phyloP scores from a whole-genome alignment of 2,888 invertebrate species.

The Eilema sororculum region DNA sequence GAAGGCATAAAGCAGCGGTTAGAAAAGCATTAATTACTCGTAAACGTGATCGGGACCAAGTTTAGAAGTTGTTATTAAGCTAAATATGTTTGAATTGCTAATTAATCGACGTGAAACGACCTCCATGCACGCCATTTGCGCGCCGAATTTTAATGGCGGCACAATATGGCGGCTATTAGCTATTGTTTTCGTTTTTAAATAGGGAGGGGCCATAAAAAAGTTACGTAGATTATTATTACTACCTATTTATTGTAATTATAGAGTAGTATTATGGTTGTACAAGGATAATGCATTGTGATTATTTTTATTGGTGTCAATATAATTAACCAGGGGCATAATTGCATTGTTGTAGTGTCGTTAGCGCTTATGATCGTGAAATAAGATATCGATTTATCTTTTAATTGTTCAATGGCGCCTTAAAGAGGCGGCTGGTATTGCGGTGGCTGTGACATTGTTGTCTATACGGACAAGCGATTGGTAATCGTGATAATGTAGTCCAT shows the following conservation, averaged over 20 bases:
- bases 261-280: slow-evolving; percentile 23
- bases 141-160: slow-evolving; percentile 47
- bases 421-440: slow-evolving; percentile 1
- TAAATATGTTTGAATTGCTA: slow-evolving; percentile 83
- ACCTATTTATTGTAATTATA: slow-evolving; percentile 34
- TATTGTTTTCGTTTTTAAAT: slow-evolving; percentile 48
- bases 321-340: slow-evolving; percentile 3
- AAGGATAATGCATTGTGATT: slow-evolving; percentile 34
- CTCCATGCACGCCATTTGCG: slow-evolving; percentile 69
- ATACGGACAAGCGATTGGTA: background rate
- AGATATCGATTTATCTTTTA: slow-evolving; percentile 10
- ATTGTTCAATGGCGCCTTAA: slow-evolving; percentile 12
- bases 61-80: slow-evolving; percentile 78
- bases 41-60: slow-evolving; percentile 70
- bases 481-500: background rate
- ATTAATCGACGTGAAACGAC: slow-evolving; percentile 72
- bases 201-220: slow-evolving; percentile 34
- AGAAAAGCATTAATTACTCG: slow-evolving; percentile 68
- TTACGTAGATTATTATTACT: slow-evolving; percentile 35
- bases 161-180: slow-evolving; percentile 50
- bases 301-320: slow-evolving; percentile 12
- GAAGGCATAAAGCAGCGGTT: slow-evolving; percentile 50
- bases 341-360: slow-evolving; percentile 5
- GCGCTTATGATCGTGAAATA: background rate
- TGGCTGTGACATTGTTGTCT: slow-evolving; percentile 2